Percentiles rank a stretch among this genome's conserved stretches.
phyloP scores from a whole-genome alignment of 2,888 invertebrate species.

The Margaritifera margaritifera region DNA sequence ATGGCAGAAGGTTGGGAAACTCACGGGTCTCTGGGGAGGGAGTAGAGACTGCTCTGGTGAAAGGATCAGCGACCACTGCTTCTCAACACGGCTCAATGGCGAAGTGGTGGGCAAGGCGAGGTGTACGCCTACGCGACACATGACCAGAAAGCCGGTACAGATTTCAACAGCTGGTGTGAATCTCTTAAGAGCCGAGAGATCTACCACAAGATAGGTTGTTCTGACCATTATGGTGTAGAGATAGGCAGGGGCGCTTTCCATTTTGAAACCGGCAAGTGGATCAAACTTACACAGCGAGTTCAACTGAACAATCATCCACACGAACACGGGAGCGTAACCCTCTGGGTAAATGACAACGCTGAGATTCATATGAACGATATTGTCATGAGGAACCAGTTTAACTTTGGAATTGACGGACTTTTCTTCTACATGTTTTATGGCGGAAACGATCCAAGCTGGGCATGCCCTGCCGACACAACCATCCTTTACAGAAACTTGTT shows the following conservation, averaged over 20 bases:
- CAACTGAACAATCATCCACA: slow-evolving; percentile 45
- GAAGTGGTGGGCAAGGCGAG: slow-evolving; percentile 44
- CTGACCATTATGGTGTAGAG: slow-evolving; percentile 8
- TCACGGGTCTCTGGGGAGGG: slow-evolving; percentile 55
- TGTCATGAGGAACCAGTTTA: slow-evolving; percentile 33
- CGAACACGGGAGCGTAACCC: slow-evolving; percentile 39
- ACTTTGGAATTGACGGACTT: slow-evolving; percentile 44
- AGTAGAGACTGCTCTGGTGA: slow-evolving; percentile 48
- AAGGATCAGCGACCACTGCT: slow-evolving; percentile 43
- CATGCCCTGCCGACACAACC: slow-evolving; percentile 43
- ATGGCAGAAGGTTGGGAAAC: slow-evolving; percentile 46
- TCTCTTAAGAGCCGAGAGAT: neutral
- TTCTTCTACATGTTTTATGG: slow-evolving; percentile 60
- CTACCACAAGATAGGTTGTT: slow-evolving; percentile 12
- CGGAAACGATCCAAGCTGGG: slow-evolving; percentile 40
- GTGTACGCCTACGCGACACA: slow-evolving; percentile 51
- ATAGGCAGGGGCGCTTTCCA: slow-evolving; percentile 27
- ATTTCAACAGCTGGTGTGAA: slow-evolving; percentile 14
- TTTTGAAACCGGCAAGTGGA: slow-evolving; percentile 38
- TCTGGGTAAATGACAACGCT: slow-evolving; percentile 40
- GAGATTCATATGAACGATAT: slow-evolving; percentile 33
- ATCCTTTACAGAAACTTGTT: slow-evolving; percentile 39
- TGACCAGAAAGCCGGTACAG: slow-evolving; percentile 11
- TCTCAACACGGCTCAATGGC: slow-evolving; percentile 59
- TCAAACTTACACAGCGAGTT: slow-evolving; percentile 47